Evolutionary conservation across 1,140 invertebrate genomes (phyloP).

Genomic region (Lepidurus arcticus): DNA sequence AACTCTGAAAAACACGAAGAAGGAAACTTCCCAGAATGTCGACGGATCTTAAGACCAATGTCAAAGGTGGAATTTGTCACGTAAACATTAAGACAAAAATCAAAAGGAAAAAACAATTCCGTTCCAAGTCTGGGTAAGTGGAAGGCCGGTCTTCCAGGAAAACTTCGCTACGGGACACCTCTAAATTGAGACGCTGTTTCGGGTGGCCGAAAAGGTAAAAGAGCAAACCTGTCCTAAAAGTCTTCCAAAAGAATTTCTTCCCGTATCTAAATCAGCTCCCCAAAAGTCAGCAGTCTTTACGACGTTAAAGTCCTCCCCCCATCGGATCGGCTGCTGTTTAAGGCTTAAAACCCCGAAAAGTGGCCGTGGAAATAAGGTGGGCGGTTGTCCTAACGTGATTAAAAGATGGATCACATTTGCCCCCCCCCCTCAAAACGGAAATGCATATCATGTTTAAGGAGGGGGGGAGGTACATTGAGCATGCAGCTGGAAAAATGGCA

Average conservation of each 20-base stretch:
- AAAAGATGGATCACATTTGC: neutral
- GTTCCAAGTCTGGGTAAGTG: neutral
- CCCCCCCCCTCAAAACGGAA: neutral
- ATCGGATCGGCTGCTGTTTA: neutral
- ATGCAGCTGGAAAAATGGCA: slow-evolving; percentile 11
- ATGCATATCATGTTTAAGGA: slow-evolving; percentile 10
- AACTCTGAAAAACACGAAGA: neutral
- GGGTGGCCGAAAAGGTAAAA: neutral
- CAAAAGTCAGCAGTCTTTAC: no score
- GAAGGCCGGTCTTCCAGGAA: neutral
- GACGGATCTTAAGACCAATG: neutral
- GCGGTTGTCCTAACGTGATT: neutral
- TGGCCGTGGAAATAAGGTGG: neutral
- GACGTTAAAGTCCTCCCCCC: no score
- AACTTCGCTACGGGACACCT: neutral
- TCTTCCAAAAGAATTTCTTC: no score
- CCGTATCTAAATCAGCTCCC: no score
- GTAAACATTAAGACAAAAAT: slow-evolving; percentile 22
- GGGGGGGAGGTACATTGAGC: neutral
- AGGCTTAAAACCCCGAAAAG: neutral
- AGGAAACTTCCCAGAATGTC: neutral
- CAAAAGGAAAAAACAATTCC: neutral
- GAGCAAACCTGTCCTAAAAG: neutral
- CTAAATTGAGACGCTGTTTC: no score
- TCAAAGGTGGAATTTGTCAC: neutral